These are phyloP conservation scores for Bucorvus abyssinicus DNA, from an alignment of 2,797 vertebrate species.

Conservation along the genomic window DNA sequence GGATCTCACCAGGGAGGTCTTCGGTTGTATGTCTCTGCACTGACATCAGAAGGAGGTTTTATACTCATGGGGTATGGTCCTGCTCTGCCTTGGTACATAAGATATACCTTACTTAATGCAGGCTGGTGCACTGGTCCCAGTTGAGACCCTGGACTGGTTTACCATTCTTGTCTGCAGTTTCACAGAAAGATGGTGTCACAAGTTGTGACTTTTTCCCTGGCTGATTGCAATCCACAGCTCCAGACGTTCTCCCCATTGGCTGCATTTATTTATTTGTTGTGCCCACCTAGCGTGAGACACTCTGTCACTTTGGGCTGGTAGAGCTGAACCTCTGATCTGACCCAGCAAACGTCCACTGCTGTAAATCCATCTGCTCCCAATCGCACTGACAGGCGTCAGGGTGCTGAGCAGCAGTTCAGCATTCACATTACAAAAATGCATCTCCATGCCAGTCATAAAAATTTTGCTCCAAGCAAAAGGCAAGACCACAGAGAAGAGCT, in stretches of 20 bases:
- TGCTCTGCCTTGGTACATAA: neutral
- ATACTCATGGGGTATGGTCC: neutral
- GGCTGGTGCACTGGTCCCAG: neutral
- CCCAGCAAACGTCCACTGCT: neutral
- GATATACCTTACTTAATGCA: neutral
- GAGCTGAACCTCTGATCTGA: neutral
- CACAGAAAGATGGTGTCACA: neutral
- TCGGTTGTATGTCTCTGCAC: neutral
- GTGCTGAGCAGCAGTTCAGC: neutral
- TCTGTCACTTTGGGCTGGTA: neutral
- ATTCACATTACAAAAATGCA: neutral
- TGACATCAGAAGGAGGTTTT: neutral
- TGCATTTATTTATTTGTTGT: neutral
- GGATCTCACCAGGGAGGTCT: neutral
- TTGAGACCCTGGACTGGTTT: neutral
- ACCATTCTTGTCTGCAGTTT: neutral
- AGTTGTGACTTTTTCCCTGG: neutral
- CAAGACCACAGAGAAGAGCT: neutral
- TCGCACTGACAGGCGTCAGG: accelerated
- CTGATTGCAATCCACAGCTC: neutral
- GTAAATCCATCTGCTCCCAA: neutral
- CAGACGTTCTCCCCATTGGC: neutral
- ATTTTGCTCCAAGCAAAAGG: neutral
- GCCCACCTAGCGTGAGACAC: neutral
- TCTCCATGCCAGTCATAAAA: neutral